Percentiles rank a stretch among this genome's conserved stretches.
phyloP scores from a whole-genome alignment of 2,888 invertebrate genomes.

The Ecdyonurus torrentis region DNA sequence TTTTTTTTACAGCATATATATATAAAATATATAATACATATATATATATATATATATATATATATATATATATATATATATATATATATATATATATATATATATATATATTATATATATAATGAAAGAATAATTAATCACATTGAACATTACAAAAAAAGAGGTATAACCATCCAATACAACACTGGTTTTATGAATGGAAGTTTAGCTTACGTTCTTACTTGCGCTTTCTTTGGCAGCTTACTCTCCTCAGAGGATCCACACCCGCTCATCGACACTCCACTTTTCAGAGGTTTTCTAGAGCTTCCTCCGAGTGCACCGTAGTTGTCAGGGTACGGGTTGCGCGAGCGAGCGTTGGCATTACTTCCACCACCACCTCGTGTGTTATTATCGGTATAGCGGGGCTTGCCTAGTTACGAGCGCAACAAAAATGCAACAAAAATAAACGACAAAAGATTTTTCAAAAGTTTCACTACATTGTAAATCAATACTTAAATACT shows the following conservation, averaged over 20 bases:
- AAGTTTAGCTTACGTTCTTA: constrained; percentile 23
- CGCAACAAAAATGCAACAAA: too few relatives aligned
- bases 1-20: neutral
- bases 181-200: constrained; percentile 11
- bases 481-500: too few relatives aligned
- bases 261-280: constrained; percentile 7
- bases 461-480: too few relatives aligned
- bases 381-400: constrained; percentile 1
- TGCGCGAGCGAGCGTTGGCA: neutral
- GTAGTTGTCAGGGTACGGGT: constrained; percentile 13
- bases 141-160: too few relatives aligned
- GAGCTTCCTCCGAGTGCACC: constrained; percentile 15
- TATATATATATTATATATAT: neutral
- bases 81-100: too few relatives aligned
- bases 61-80: too few relatives aligned
- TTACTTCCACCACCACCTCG: neutral
- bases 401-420: neutral
- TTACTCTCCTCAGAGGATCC: constrained; percentile 9
- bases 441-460: too few relatives aligned
- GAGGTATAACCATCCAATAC: constrained; percentile 4
- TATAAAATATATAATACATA: too few relatives aligned
- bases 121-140: too few relatives aligned
- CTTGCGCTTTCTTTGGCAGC: constrained; percentile 21
- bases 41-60: too few relatives aligned
- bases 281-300: constrained; percentile 12